Base-by-base conservation (phyloP, 1,140 invertebrate genomes). In the Anadara kagoshimensis region DNA sequence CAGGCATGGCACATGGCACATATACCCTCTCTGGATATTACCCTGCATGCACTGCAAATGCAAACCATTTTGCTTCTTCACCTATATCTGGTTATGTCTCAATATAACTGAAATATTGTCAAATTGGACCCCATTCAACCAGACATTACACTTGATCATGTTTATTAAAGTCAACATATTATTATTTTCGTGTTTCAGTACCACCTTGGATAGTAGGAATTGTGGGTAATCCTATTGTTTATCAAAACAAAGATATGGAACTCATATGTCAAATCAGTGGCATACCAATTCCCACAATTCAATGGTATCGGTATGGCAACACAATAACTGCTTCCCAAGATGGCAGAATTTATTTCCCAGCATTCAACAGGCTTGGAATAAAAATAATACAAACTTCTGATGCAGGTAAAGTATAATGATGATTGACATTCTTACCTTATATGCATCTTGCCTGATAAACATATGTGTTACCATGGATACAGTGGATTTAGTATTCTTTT, bases 301-400 rank as follows among this genome's bases (percentile, higher is more conserved):
- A 61, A 10, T 82, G 80, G 80, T 56, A 44, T 7, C 64, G 63
- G 36, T 29, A 65, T 14, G 80, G 75, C 4, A n/a, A 57, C 1
- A 20, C 43, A 43, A 29, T 80, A 10, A 1, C 20, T 14, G 44
- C 71, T 16, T 62, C 68, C 26, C 29, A 67, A 16, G 76, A 82
- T 69, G 76, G 80, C 0, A 56, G 80, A 61, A 63, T 82, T 10
- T 45, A 26, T 11, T 64, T 80, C n/a, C 76, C 78, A 26, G 59
- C 49, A 22, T 47, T n/a, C 26, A 45, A 66, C 12, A 63, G 45
- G 41, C 56, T 82, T 12, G n/a, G 74, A n/a, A 70, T 80, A 7
- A 80, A 71, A 59, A 73, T 78, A 66, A 59, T 58, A 1, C 59
- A 64, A 22, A 24, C 24, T 20, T 45, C 45, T 12, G 80, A 82